phyloP scores from a whole-genome alignment of 1,140 invertebrate species.

The Zaprionus nigranus region DNA sequence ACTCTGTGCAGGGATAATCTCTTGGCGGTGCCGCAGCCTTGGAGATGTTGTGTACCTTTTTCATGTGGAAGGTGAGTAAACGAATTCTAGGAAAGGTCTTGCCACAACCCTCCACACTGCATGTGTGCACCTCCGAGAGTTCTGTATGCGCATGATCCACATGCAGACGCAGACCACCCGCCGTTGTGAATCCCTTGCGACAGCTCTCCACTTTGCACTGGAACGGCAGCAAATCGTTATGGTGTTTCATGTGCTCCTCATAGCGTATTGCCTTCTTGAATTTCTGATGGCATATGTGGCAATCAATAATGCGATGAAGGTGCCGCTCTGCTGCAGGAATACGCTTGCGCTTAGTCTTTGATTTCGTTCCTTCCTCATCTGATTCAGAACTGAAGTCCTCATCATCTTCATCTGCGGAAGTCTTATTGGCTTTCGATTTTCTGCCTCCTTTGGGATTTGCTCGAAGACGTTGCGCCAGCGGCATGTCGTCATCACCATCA shows the following conservation, averaged over 20 bases:
- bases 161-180: constrained; percentile 72
- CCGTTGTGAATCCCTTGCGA: constrained; percentile 78
- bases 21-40: constrained; percentile 73
- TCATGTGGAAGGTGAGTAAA: constrained; percentile 80
- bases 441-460: constrained; percentile 15
- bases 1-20: constrained; percentile 75
- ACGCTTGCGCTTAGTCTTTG: constrained; percentile 54
- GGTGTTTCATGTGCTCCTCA: constrained; percentile 81
- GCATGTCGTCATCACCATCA: constrained; percentile 71
- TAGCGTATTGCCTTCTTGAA: constrained; percentile 79
- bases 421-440: constrained; percentile 6
- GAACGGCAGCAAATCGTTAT: constrained; percentile 76
- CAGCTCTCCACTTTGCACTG: constrained; percentile 76
- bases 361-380: constrained; percentile 45
- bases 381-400: constrained; percentile 30
- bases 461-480: constrained; percentile 65
- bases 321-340: constrained; percentile 63
- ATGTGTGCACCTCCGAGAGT: constrained; percentile 68
- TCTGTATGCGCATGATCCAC: constrained; percentile 78
- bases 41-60: constrained; percentile 74
- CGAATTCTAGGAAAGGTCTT: constrained; percentile 75
- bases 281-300: constrained; percentile 80
- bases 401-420: constrained; percentile 22
- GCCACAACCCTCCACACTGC: constrained; percentile 72
- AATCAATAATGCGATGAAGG: constrained; percentile 75